A percentile compares a stretch with the other conserved stretches of the same genome.
phyloP scores from a whole-genome alignment of 2,113 vertebrate genomes.

The Halcyon malimbica region DNA sequence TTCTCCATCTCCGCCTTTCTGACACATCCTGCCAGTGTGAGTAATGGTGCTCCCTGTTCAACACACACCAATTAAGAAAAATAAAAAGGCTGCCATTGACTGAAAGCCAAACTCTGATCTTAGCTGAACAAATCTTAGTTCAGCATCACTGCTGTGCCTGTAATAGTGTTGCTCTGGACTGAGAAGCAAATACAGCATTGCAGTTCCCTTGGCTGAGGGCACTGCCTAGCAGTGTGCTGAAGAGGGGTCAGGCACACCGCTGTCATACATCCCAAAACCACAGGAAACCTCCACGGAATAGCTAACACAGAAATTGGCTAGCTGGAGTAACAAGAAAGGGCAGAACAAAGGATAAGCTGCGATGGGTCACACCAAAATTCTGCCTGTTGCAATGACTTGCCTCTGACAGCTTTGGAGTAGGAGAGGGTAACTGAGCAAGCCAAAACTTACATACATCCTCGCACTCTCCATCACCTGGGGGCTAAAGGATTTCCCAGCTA shows the following conservation, averaged over 20 bases:
- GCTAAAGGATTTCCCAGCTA: background rate
- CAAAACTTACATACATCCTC: background rate
- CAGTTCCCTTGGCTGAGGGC: background rate
- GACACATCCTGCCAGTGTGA: rapidly evolving
- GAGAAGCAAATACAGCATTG: background rate
- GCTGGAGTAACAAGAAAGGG: rapidly evolving
- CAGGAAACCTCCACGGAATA: background rate
- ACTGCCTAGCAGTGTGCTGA: background rate
- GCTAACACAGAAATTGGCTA: background rate
- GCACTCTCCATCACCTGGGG: no score
- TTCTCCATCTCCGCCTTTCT: background rate
- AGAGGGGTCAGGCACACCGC: background rate
- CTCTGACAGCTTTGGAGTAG: background rate
- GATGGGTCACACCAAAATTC: background rate
- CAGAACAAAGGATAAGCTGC: background rate
- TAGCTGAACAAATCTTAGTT: constrained; percentile 21
- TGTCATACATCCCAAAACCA: background rate
- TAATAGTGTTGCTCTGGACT: background rate
- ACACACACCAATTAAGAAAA: background rate
- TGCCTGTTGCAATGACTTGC: background rate
- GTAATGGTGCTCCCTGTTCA: background rate
- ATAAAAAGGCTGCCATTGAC: background rate
- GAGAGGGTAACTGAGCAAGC: background rate
- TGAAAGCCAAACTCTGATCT: background rate
- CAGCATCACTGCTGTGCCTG: background rate